Evolutionary conservation across 1,140 invertebrate species (phyloP).

Genomic region (Monomorium pharaonis): DNA sequence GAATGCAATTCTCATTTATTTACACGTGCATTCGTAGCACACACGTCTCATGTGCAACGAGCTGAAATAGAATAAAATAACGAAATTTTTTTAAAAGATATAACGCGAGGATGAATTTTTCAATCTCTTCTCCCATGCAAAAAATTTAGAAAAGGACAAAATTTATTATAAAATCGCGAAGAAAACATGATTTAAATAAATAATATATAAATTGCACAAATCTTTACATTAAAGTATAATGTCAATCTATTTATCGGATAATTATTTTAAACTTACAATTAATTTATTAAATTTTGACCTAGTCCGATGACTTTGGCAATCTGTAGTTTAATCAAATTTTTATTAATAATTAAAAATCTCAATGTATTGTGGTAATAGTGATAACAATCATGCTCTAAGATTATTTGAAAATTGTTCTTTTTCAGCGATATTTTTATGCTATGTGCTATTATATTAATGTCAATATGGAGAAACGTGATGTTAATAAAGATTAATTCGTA

Average conservation of each 20-base stretch:
- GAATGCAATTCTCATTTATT: slow-evolving; percentile 23
- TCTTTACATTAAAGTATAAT: not conserved
- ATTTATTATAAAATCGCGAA: not conserved
- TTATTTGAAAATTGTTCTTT: not conserved
- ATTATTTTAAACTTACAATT: not conserved
- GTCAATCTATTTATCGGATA: not conserved
- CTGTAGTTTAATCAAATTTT: not conserved
- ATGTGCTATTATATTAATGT: slow-evolving; percentile 20
- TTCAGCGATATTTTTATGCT: not conserved
- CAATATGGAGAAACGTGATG: slow-evolving; percentile 23
- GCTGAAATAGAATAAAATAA: not conserved
- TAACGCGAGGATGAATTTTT: not conserved
- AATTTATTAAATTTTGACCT: not conserved
- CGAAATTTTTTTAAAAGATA: not conserved
- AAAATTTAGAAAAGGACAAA: not conserved
- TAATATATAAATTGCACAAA: not conserved
- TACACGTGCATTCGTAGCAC: not conserved
- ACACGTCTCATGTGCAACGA: not conserved
- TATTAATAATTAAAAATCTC: not conserved
- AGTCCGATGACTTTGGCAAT: not conserved
- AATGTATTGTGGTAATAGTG: not conserved
- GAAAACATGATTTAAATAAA: not conserved
- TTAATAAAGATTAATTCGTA: slow-evolving; percentile 59
- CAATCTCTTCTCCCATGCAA: not conserved
- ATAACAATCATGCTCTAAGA: not conserved